Evolutionary conservation across 1,140 invertebrate genomes (phyloP).

Genomic region (Eulimnadia texana): DNA sequence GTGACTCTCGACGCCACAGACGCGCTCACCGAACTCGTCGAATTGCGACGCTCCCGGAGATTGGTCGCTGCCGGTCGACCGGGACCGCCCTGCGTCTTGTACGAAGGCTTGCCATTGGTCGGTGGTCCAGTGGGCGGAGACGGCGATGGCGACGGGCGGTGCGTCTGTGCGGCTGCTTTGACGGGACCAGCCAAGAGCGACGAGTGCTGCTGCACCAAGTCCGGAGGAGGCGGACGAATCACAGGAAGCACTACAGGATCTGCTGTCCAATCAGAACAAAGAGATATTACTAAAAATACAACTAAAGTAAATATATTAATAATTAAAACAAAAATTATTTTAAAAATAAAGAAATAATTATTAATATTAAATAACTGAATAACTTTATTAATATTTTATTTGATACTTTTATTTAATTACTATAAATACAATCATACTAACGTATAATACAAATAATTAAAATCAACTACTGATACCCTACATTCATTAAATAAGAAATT

Average conservation of each 20-base stretch:
- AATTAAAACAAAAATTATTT: no score
- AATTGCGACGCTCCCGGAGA: background rate
- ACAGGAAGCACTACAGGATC: constrained; percentile 10
- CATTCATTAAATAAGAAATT: no score
- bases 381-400: no score
- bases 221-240: constrained; percentile 18
- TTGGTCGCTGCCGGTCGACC: background rate
- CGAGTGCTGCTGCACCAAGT: constrained; percentile 14
- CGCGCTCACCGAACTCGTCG: background rate
- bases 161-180: background rate
- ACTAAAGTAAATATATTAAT: constrained; percentile 3
- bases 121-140: constrained; percentile 9
- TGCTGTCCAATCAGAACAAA: constrained; percentile 9
- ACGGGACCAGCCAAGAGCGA: constrained; percentile 3
- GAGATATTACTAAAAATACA: background rate
- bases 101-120: background rate
- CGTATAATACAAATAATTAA: no score
- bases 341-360: no score
- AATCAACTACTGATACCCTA: no score
- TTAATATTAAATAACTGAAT: no score
- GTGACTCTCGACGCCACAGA: background rate
- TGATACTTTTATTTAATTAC: no score
- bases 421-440: no score
- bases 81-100: constrained; percentile 6
- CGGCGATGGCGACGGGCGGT: constrained; percentile 7